A percentile compares a stretch with the other conserved stretches of the same genome.
Conservation (phyloP, 2,113 vertebrate genomes). For the Lagopus muta region DNA sequence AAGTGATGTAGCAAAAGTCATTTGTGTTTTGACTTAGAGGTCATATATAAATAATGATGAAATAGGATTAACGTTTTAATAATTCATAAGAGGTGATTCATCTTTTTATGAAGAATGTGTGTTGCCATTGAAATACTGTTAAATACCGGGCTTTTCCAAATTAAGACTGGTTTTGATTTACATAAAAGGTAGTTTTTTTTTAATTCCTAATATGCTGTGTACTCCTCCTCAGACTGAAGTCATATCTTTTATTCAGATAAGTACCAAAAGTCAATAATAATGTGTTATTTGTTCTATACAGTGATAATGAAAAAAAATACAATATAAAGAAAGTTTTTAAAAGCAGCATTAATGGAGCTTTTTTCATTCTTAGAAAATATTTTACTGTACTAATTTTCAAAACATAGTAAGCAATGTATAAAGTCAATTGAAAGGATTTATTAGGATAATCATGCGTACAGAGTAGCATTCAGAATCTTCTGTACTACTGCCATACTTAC, state of each 20-base stretch:
- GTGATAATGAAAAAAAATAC: not conserved
- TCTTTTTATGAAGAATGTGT: conserved; percentile 41
- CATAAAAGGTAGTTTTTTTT: conserved; percentile 38
- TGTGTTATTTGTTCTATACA: not conserved
- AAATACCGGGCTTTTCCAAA: conserved; percentile 34
- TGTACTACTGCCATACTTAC: not conserved
- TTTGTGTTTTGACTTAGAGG: conserved; percentile 14
- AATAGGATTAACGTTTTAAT: conserved; percentile 36
- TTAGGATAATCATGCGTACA: not conserved
- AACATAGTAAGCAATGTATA: not conserved
- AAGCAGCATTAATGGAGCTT: not conserved
- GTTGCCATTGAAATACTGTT: conserved; percentile 30
- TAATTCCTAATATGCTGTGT: not conserved
- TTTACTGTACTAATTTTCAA: not conserved
- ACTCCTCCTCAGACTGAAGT: conserved; percentile 33
- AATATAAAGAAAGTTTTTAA: not conserved
- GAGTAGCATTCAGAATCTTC: not conserved
- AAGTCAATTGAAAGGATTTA: not conserved
- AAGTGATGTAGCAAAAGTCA: conserved; percentile 44
- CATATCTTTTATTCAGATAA: conserved; percentile 34
- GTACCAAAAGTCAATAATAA: not conserved
- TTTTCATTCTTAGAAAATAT: not conserved
- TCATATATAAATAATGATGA: conserved; percentile 61
- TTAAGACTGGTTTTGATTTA: conserved; percentile 46
- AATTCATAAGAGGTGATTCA: conserved; percentile 38